Evolutionary conservation across 2,888 invertebrate species (phyloP).

Genomic region (Cosmopolites sordidus): DNA sequence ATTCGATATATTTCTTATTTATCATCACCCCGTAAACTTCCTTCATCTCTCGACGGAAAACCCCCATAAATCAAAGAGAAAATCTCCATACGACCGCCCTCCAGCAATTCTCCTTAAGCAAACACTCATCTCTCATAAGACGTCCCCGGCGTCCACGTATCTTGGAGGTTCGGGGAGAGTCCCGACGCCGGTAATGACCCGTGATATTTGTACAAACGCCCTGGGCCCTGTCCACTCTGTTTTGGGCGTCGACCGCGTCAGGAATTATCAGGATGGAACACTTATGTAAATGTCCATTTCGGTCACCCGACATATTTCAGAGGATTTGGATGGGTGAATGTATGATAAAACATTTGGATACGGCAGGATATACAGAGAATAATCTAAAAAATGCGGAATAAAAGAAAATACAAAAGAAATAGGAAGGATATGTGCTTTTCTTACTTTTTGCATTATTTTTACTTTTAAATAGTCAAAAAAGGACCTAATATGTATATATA

Average conservation of each 20-base stretch:
- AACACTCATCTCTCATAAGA: constrained; percentile 1
- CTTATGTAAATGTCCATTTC: constrained; percentile 6
- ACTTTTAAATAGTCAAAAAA: no score
- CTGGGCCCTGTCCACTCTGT: constrained; percentile 1
- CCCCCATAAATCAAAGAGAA: not conserved
- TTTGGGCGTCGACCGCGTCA: constrained; percentile 2
- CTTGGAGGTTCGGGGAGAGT: not conserved
- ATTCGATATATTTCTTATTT: not conserved
- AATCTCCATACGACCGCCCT: no score
- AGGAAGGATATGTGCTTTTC: no score
- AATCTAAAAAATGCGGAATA: no score
- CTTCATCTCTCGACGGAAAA: not conserved
- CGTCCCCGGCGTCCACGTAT: constrained; percentile 4
- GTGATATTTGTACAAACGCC: constrained; percentile 16
- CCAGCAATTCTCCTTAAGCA: not conserved
- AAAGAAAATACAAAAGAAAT: no score
- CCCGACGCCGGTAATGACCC: constrained; percentile 11
- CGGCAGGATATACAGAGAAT: no score
- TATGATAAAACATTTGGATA: no score
- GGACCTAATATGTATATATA: no score
- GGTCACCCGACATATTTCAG: not conserved
- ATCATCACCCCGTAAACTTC: not conserved
- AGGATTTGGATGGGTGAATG: not conserved
- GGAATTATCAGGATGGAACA: constrained; percentile 5
- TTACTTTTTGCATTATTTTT: no score